These are phyloP conservation scores for Troilus luridus DNA, from an alignment of 2,888 invertebrate genomes.

Conservation along the genomic window DNA sequence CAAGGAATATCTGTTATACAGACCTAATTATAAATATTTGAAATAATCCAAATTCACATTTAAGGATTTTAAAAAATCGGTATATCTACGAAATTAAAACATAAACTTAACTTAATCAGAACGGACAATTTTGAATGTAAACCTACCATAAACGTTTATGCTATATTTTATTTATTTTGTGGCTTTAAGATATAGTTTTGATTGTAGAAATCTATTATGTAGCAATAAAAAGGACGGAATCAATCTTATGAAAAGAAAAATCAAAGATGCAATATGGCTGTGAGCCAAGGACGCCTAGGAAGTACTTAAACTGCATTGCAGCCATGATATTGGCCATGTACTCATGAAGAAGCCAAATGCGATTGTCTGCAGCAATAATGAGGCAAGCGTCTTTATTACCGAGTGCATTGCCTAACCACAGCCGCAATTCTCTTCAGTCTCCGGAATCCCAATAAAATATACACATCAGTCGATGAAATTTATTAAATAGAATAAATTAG, in stretches of 20 bases:
- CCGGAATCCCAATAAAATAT: background rate
- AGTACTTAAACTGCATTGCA: constrained; percentile 39
- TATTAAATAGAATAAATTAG: too few relatives aligned
- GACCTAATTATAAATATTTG: too few relatives aligned
- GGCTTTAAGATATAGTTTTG: background rate
- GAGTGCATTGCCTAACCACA: background rate
- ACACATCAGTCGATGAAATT: background rate
- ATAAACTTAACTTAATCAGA: too few relatives aligned
- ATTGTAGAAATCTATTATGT: background rate
- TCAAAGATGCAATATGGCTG: constrained; percentile 5
- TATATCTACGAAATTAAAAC: too few relatives aligned
- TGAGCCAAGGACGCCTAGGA: constrained; percentile 10
- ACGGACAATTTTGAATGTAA: too few relatives aligned
- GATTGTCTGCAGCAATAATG: constrained; percentile 43
- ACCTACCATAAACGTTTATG: too few relatives aligned
- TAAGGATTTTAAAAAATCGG: too few relatives aligned
- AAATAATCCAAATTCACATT: too few relatives aligned
- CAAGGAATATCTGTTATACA: too few relatives aligned
- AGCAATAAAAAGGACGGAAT: background rate
- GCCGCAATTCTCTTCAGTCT: background rate
- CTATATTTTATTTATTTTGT: background rate
- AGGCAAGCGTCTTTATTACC: constrained; percentile 3
- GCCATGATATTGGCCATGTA: background rate
- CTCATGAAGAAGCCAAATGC: constrained; percentile 26
- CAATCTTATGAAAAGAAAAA: background rate